phyloP scores from a whole-genome alignment of 2,888 invertebrate species.

The Beris morrisii region DNA sequence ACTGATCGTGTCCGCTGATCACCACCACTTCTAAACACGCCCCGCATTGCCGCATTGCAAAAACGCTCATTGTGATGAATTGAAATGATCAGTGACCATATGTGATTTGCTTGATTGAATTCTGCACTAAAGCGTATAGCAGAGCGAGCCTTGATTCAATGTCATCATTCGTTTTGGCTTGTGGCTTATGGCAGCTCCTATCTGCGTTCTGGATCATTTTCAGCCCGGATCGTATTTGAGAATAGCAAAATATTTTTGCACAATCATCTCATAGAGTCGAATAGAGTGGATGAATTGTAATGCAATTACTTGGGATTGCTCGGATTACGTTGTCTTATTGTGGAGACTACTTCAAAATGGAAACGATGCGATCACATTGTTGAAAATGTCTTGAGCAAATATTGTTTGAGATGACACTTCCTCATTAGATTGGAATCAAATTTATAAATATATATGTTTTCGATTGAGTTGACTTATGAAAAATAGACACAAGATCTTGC shows the following conservation, averaged over 20 bases:
- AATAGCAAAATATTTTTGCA: conserved; percentile 7
- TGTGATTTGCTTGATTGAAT: conserved; percentile 23
- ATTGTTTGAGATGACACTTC: conserved; percentile 22
- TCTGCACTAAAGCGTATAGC: neutral
- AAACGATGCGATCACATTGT: conserved; percentile 9
- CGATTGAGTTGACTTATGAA: conserved; percentile 11
- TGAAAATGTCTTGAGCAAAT: conserved; percentile 12
- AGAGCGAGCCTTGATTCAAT: conserved; percentile 7
- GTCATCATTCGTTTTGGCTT: neutral
- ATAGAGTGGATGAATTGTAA: too few species aligned
- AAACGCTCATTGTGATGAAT: conserved; percentile 26
- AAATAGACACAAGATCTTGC: too few species aligned
- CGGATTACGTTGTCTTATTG: too few species aligned
- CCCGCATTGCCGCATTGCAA: conserved; percentile 14
- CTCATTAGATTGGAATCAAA: conserved; percentile 28
- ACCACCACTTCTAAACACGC: neutral
- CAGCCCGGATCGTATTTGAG: neutral
- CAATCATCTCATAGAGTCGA: conserved; percentile 6
- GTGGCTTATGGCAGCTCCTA: neutral
- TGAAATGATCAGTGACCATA: conserved; percentile 25
- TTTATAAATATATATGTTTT: conserved; percentile 22
- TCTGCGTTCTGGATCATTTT: neutral
- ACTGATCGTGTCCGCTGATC: conserved; percentile 8
- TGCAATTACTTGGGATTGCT: too few species aligned
- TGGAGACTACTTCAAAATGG: too few species aligned